Evolutionary conservation across 2,888 invertebrate genomes (phyloP).

Genomic region (Drosophila multiciliata): DNA sequence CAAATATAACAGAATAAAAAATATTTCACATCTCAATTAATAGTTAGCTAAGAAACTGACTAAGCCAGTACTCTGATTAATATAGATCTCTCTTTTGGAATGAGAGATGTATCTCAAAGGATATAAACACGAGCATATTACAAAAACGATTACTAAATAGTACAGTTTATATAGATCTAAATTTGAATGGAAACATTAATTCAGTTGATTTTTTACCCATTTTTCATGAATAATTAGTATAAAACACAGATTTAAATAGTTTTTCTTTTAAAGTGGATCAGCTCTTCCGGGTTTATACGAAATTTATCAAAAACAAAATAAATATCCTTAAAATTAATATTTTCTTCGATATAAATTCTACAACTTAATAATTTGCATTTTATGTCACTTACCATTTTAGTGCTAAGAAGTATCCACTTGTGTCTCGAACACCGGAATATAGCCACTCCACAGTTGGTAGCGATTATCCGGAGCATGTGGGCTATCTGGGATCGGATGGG

Average conservation of each 20-base stretch:
- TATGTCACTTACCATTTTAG: slow-evolving; percentile 47
- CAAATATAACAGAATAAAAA: neutral
- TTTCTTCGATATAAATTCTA: neutral
- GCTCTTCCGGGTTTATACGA: neutral
- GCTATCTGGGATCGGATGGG: slow-evolving; percentile 65
- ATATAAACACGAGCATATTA: neutral
- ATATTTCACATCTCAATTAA: neutral
- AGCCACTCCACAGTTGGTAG: slow-evolving; percentile 74
- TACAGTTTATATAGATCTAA: neutral
- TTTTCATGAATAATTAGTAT: neutral
- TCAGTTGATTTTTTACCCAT: neutral
- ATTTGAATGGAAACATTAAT: neutral
- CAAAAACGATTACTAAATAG: neutral
- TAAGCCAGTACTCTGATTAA: neutral
- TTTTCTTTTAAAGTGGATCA: neutral
- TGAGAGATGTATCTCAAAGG: neutral
- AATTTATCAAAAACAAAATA: neutral
- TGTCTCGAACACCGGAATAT: slow-evolving; percentile 75
- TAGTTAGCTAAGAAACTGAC: too few relatives aligned
- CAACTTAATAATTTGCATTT: neutral
- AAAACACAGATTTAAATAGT: neutral
- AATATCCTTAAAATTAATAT: too few relatives aligned
- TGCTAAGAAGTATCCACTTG: slow-evolving; percentile 78
- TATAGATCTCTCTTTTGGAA: neutral
- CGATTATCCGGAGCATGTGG: slow-evolving; percentile 78